Percentiles rank a stretch among this genome's conserved stretches.
Conservation (phyloP, 2,888 invertebrate genomes). For the Gibbula magus region DNA sequence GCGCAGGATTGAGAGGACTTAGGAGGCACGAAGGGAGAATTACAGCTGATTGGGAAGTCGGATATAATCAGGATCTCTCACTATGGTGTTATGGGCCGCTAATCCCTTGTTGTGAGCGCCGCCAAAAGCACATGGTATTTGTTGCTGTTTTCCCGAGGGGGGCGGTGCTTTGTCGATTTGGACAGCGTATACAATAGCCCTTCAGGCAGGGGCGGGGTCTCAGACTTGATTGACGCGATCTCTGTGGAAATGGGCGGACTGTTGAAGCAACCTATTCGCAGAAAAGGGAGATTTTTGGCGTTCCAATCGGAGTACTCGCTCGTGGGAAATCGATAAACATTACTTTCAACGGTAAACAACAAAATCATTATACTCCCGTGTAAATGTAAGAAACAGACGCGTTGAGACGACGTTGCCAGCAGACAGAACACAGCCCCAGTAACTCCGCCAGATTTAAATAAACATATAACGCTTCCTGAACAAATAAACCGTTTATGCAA, state of each 20-base stretch:
- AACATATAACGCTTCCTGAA: neutral
- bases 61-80: constrained; percentile 10
- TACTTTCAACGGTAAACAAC: constrained; percentile 14
- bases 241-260: neutral
- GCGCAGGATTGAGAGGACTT: neutral
- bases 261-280: neutral
- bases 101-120: neutral
- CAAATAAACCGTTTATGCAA: neutral
- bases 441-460: neutral
- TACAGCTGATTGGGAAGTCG: constrained; percentile 13
- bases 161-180: neutral
- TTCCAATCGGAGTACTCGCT: constrained; percentile 1
- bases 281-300: neutral
- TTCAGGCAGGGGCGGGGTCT: neutral
- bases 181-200: neutral
- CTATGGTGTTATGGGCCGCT: constrained; percentile 9
- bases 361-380: constrained; percentile 11
- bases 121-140: constrained; percentile 13
- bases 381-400: neutral
- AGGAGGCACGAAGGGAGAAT: constrained; percentile 11
- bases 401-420: neutral
- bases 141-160: neutral
- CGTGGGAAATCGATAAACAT: constrained; percentile 20
- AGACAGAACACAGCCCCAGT: neutral
- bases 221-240: neutral